Evolutionary conservation across 2,888 invertebrate species (phyloP).

Genomic region (Halictus ligatus): DNA sequence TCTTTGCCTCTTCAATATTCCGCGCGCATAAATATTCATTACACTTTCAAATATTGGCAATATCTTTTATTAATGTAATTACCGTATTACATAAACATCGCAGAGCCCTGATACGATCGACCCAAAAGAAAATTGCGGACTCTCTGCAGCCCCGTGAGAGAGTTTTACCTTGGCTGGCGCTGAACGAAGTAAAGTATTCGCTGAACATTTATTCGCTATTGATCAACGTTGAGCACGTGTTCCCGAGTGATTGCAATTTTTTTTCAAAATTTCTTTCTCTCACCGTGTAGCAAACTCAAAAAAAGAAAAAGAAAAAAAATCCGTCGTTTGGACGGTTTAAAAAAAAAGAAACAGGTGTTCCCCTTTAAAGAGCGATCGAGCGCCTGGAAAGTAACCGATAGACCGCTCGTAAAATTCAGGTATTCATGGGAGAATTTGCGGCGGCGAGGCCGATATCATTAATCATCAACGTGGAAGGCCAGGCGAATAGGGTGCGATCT

Average conservation of each 20-base stretch:
- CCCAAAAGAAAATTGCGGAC: slow-evolving; percentile 62
- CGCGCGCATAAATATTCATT: neutral
- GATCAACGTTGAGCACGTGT: neutral
- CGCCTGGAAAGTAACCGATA: neutral
- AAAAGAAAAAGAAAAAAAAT: neutral
- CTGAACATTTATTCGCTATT: neutral
- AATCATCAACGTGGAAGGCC: slow-evolving; percentile 91
- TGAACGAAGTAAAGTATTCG: slow-evolving; percentile 64
- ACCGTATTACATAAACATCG: slow-evolving; percentile 36
- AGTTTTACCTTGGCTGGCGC: slow-evolving; percentile 65
- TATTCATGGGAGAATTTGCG: slow-evolving; percentile 97
- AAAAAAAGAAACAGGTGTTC: too few species aligned
- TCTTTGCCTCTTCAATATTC: neutral
- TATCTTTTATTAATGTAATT: neutral
- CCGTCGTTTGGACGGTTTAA: neutral
- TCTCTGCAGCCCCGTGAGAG: slow-evolving; percentile 59
- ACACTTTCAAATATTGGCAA: neutral
- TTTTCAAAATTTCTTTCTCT: neutral
- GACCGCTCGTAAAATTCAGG: slow-evolving; percentile 85
- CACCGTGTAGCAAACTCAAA: neutral
- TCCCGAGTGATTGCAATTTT: neutral
- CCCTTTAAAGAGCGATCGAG: neutral
- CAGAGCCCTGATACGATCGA: slow-evolving; percentile 58
- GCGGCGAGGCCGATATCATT: slow-evolving; percentile 96
- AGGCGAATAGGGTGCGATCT: slow-evolving; percentile 93